Percentiles rank a stretch among this genome's conserved stretches.
These are phyloP conservation scores for Rhagologus leucostigma DNA, from an alignment of 2,113 vertebrate genomes.

Conservation along the genomic window DNA sequence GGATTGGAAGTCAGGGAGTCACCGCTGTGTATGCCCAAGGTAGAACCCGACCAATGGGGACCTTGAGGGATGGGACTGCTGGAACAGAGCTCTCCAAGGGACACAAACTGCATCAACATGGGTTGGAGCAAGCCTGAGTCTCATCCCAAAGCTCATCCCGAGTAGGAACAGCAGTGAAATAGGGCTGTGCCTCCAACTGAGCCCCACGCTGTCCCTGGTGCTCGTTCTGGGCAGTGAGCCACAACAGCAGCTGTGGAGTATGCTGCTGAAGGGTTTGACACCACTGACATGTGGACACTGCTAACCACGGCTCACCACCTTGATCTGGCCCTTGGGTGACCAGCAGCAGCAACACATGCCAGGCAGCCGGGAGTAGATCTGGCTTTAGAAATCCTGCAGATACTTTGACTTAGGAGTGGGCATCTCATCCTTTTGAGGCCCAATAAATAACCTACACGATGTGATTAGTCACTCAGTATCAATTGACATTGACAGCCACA, in stretches of 20 bases:
- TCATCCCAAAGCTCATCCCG: fast-evolving
- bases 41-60: fast-evolving
- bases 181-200: background rate
- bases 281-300: background rate
- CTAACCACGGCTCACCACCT: background rate
- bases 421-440: background rate
- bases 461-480: background rate
- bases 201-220: background rate
- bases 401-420: background rate
- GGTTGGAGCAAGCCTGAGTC: background rate
- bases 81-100: background rate
- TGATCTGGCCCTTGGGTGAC: background rate
- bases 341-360: background rate
- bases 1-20: background rate
- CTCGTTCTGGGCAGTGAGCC: fast-evolving
- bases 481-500: background rate
- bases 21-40: background rate
- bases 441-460: background rate
- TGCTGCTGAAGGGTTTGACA: background rate
- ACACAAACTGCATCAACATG: fast-evolving
- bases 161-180: background rate
- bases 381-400: background rate
- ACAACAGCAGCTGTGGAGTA: background rate
- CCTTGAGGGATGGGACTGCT: background rate
- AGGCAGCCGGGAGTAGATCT: fast-evolving